Evolutionary conservation across 2,113 vertebrate species (phyloP), one percentile per base, ranked within the genome.

Genomic region (Centropus bengalensis): DNA sequence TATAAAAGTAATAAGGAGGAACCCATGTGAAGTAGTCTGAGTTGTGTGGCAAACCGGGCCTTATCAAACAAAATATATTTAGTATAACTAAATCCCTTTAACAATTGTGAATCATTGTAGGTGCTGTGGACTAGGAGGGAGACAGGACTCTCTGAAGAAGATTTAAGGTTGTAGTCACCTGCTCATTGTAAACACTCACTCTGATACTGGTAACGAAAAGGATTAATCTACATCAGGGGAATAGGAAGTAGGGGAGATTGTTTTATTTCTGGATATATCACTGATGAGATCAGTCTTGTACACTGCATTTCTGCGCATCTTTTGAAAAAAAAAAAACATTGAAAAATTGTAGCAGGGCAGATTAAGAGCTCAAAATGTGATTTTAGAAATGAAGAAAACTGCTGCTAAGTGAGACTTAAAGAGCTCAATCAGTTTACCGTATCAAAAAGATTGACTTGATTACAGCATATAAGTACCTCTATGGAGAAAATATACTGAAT

Each of bases 361-460:
- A 87, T 73, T 64, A 94, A 70, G 49, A 93, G 67, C 83, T 87
- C 83, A 84, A 93, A 95, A 93, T 84, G 62, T 79, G 83, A 86
- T 92, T 71, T 81, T 69, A 93, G 91, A 86, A 82, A 47, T 84
- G 69, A 78, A 91, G 76, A 93, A 91, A 95, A 93, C 92, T 89
- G 70, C 24, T 89, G 51, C 86, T 86, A 88, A 95, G 64, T 86
- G 86, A 95, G 69, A 75, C 24, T 54, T 93, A 74, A 93, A 93
- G 89, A 94, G 81, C 93, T 94, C 69, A 79, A 69, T 93, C 95
- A 93, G 86, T 95, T 96, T 96, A 94, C 88, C 38, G 0, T 56
- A 91, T 96, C 81, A 85, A 85, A 94, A 94, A 89, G 91, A 91
- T 91, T 95, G 73, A 85, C 80, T 93, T 94, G 95, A 97, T 95